Evolutionary conservation across 2,113 vertebrate genomes (phyloP), one percentile per base, ranked within the genome.

Genomic region (Hippocampus mohnikei): DNA sequence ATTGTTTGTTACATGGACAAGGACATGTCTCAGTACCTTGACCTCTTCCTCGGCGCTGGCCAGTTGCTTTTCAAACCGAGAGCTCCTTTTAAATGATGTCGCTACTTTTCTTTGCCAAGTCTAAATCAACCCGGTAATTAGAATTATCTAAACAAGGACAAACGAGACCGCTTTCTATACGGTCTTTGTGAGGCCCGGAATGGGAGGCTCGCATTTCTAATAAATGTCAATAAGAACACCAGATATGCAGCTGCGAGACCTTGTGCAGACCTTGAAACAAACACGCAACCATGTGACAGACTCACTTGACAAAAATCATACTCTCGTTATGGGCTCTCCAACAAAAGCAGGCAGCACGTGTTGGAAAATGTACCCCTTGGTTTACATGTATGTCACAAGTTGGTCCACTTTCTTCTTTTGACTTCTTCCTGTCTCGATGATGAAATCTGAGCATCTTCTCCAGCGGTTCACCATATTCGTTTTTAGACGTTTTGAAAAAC

Each of bases 61-160:
- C 80, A 73, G 72, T 66, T 74, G 80, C 87, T 87, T 85, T 90
- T 88, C 86, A 90, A 75, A 74, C 69, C 68, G 42, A 52, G 5
- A 1, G 70, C 65, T 85, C 66, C 79, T 85, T 85, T 85, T 85
- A 53, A 88, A 87, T 82, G 65, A 65, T 33, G 83, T 79, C 69
- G 69, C 72, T 81, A 65, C 78, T 83, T 86, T 83, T 80, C 75
- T 86, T 83, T 84, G 71, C 72, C 78, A 67, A 81, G 81, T 81
- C 78, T 78, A 81, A 85, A 83, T 86, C 82, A 79, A 82, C 71
- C 71, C 63, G 1, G 76, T 81, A 90, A 88, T 89, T 81, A 84
- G 73, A 85, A 81, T 84, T 77, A 81, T 68, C 79, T 77, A 87
- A 90, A 88, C 77, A 84, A 87, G 80, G 74, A 74, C 77, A 80